Evolutionary conservation across 2,888 invertebrate genomes (phyloP), one percentile per base, ranked within the genome.

Genomic region (Caenorhabditis wallacei): DNA sequence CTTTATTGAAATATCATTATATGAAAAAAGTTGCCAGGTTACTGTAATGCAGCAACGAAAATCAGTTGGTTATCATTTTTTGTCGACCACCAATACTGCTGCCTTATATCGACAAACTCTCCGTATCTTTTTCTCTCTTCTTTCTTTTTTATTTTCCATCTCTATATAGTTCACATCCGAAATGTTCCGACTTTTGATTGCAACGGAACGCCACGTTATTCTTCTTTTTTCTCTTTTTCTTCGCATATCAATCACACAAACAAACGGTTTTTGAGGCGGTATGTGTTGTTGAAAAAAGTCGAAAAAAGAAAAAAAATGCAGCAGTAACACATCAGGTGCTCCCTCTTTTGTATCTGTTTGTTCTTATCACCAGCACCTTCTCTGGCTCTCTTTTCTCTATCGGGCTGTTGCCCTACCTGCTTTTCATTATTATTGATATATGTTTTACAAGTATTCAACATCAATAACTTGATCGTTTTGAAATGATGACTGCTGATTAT

Each of bases 401-500:
- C 22, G 30, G 13, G 35, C 59, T 40, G 22, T 43, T 43, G 22
- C 43, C 66, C 66, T 64, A 64, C 63, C 63, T 64, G 30, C 48
- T 64, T 63, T 51, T 64, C 30, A 51, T 64, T 64, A 37, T 66
- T 66, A 66, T 66, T 53, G 53, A 66, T 66, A 20, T 24, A 37
- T 53, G 37, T 53, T 66, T 37, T 56, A 69, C 56, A 24, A 43
- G 24, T 56, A 56, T 56, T 43, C 30, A 13, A n/a, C 22, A 53
- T 54, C 20, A 24, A 51, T 51, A 20, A 37, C 30, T 4, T 20
- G 7, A 66, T 7, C 26, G 16, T 3, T 37, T 66, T 66, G 66
- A 57, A 69, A 69, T 69, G 56, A 69, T 71, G 51, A 71, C 74
- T n/a, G 74, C 54, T 5, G 64, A 74, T 16, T 74, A 64, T 51